Conservation (phyloP, 2,797 vertebrate genomes). For the Rhinophrynus dorsalis region DNA sequence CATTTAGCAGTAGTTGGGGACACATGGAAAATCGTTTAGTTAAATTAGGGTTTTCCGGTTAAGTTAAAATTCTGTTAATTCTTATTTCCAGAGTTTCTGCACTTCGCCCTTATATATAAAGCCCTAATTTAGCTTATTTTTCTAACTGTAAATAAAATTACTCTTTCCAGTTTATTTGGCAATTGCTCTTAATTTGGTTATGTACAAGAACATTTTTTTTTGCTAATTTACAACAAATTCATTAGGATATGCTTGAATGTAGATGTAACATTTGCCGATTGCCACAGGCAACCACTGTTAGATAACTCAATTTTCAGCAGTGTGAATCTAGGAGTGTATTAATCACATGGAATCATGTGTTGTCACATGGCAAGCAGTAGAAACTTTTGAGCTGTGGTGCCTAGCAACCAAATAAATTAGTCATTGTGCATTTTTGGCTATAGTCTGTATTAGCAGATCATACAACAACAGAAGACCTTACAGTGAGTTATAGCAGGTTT, state of each 20-base stretch:
- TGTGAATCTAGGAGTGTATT: background rate
- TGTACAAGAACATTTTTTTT: background rate
- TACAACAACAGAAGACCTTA: no score
- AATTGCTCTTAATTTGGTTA: background rate
- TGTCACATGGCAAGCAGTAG: constrained; percentile 19
- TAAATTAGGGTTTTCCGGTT: no score
- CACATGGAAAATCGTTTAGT: no score
- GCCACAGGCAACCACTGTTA: background rate
- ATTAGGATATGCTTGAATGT: background rate
- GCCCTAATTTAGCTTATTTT: no score
- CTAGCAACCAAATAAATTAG: constrained; percentile 5
- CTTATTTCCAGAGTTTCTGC: no score
- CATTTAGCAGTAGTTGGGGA: no score
- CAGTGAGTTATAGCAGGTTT: no score
- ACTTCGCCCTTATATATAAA: no score
- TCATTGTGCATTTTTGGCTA: background rate
- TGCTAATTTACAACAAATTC: background rate
- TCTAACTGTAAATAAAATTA: no score
- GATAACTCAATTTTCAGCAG: background rate
- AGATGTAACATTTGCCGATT: background rate
- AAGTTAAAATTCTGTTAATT: no score
- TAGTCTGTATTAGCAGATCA: no score
- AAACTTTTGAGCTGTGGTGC: background rate
- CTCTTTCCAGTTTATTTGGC: no score
- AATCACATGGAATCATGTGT: constrained; percentile 39